Evolutionary conservation across 2,888 invertebrate genomes (phyloP).

Genomic region (Cryptus armator): DNA sequence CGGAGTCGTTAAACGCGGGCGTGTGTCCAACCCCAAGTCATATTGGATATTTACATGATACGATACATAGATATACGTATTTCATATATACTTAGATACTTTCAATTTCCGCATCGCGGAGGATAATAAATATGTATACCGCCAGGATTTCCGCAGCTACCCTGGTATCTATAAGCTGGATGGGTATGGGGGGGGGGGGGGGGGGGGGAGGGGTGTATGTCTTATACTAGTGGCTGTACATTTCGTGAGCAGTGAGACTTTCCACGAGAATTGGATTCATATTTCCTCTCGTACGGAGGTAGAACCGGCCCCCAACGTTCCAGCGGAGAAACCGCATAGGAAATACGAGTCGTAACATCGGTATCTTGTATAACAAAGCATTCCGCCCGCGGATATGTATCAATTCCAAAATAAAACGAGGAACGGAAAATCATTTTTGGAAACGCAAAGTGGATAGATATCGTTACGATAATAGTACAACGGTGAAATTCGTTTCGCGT

Average conservation of each 20-base stretch:
- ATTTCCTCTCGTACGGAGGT: conserved; percentile 54
- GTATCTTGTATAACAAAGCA: conserved; percentile 55
- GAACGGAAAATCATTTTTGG: conserved; percentile 52
- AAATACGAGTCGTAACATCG: conserved; percentile 59
- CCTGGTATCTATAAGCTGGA: conserved; percentile 40
- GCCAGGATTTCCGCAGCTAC: conserved; percentile 62
- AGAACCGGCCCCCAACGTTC: conserved; percentile 19
- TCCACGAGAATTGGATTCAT: conserved; percentile 64
- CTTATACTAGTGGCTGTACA: conserved; percentile 42
- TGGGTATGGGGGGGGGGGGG: too few relatives aligned
- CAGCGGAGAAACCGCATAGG: conserved; percentile 61
- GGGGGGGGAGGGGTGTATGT: conserved; percentile 6
- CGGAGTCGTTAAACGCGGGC: conserved; percentile 55
- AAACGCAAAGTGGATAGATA: conserved; percentile 40
- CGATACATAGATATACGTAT: conserved; percentile 33
- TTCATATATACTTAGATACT: conserved; percentile 72
- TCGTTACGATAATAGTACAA: conserved; percentile 22
- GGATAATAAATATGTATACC: conserved; percentile 70
- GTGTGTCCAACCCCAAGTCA: conserved; percentile 59
- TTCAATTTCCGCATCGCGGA: conserved; percentile 73
- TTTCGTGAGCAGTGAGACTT: conserved; percentile 59
- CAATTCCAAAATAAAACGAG: conserved; percentile 51
- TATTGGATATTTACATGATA: conserved; percentile 58
- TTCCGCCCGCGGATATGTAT: conserved; percentile 48
- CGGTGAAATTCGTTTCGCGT: conserved; percentile 27